Percentiles rank a stretch among this genome's conserved stretches.
These are phyloP conservation scores for Eupithecia subfuscata DNA, from an alignment of 2,888 invertebrate genomes.

Conservation along the genomic window DNA sequence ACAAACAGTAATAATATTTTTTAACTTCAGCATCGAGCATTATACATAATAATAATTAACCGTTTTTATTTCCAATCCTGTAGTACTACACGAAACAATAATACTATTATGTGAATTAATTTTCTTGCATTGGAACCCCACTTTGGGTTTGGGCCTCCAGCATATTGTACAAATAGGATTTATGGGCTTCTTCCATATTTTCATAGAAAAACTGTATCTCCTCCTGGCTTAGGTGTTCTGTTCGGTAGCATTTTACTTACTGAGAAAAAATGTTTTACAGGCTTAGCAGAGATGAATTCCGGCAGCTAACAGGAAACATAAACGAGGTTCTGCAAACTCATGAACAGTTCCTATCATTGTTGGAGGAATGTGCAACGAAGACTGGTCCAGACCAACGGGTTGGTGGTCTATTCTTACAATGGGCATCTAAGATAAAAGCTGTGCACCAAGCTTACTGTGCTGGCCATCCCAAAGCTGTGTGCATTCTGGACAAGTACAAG, in stretches of 20 bases:
- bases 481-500: conserved; percentile 96
- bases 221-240: too few species aligned
- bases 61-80: too few species aligned
- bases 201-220: too few species aligned
- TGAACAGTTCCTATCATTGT: conserved; percentile 89
- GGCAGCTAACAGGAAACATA: conserved; percentile 94
- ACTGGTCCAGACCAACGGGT: conserved; percentile 91
- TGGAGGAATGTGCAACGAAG: conserved; percentile 91
- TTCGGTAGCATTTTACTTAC: not conserved
- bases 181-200: too few species aligned
- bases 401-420: conserved; percentile 95
- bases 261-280: conserved; percentile 73
- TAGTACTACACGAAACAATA: too few species aligned
- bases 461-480: conserved; percentile 97
- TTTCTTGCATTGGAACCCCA: too few species aligned
- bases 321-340: conserved; percentile 94
- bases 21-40: not conserved
- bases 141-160: too few species aligned
- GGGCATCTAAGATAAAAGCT: conserved; percentile 91
- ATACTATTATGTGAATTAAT: too few species aligned
- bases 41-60: too few species aligned
- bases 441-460: conserved; percentile 95
- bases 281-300: conserved; percentile 92
- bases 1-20: not conserved
- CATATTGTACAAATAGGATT: too few species aligned